Evolutionary conservation across 2,797 vertebrate genomes (phyloP).

Genomic region (Carcharodon carcharias): DNA sequence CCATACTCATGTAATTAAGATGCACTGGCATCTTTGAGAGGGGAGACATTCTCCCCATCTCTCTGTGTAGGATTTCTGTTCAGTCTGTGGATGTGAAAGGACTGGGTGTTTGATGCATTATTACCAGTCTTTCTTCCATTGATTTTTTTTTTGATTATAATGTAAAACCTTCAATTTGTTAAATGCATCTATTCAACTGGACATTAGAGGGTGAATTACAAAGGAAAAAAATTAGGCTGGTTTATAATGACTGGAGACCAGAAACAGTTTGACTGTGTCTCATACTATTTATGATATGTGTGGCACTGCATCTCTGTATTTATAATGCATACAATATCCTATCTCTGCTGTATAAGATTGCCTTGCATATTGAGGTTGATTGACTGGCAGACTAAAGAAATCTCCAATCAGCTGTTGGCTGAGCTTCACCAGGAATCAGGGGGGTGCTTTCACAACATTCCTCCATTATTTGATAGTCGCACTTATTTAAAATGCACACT

Average conservation of each 20-base stretch:
- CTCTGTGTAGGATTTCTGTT: too few species aligned
- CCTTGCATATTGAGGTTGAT: background rate
- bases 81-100: background rate
- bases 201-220: background rate
- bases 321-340: background rate
- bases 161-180: background rate
- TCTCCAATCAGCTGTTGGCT: background rate
- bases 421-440: background rate
- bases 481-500: background rate
- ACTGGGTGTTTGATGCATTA: background rate
- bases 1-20: background rate
- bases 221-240: background rate
- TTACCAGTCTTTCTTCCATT: background rate
- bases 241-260: background rate
- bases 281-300: background rate
- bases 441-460: background rate
- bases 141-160: background rate
- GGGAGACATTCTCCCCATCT: background rate
- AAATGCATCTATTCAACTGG: background rate
- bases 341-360: background rate
- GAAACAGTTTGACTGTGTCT: background rate
- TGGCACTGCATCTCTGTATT: background rate
- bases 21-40: background rate
- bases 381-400: background rate
- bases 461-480: background rate